Evolutionary conservation across 1,140 invertebrate species (phyloP), one percentile per base, ranked within the genome.

Genomic region (Metopolophium dirhodum): DNA sequence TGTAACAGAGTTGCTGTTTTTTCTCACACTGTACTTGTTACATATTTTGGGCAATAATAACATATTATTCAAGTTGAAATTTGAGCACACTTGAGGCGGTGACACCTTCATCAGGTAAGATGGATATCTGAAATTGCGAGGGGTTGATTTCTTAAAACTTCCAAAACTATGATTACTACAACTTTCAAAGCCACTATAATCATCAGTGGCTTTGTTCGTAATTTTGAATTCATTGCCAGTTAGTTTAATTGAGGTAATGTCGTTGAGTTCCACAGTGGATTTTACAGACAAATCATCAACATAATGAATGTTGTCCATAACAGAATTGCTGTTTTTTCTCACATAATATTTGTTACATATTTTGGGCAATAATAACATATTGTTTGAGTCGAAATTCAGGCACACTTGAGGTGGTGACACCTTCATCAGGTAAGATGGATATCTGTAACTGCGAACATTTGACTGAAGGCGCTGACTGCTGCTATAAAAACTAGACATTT

Each of bases 11-110:
- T 14, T 23, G 1, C 4, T 77, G 14, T 35, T 30, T 9, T 14
- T n/a, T 23, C n/a, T 37, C n/a, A 57, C 88, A 22, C 18, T 26
- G 26, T 37, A 89, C 8, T 57, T 37, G 35, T 23, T 89, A 89
- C 51, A 54, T 89, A 54, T 89, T 57, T 89, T 89, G 8, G 88
- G 88, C 35, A 89, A 51, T 26, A 89, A 37, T 26, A 89, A 89
- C 51, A 57, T 57, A 26, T 41, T 89, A 1, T 37, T 89, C 11
- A 26, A 3, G 11, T 89, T 35, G 6, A 37, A 35, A 6, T 54
- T 54, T 1, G 49, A 89, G 49, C 37, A 57, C 22, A 89, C 35
- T 35, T 35, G 30, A 22, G 88, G 88, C 7, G 88, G 88, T 37
- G 35, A 35, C 4, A 89, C 51, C 9, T 35, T 41, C 35, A 89